These are phyloP conservation scores for Lindbergichthys nudifrons DNA, from an alignment of 2,797 vertebrate species.

Conservation along the genomic window DNA sequence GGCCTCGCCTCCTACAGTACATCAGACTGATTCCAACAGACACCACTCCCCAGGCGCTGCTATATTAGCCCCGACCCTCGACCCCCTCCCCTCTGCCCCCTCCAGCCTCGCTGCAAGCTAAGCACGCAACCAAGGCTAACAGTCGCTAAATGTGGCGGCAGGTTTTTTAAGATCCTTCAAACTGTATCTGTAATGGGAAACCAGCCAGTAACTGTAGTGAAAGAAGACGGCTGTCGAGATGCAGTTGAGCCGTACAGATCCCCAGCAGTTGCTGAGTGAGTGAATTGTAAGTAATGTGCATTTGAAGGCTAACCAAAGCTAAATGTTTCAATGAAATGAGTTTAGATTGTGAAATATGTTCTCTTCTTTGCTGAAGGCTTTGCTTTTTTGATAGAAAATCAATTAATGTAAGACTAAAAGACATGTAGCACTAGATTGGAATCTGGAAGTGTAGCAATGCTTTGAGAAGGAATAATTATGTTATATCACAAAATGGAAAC, in stretches of 20 bases:
- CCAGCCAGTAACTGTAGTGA: neutral
- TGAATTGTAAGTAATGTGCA: conserved; percentile 34
- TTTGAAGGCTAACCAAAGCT: conserved; percentile 17
- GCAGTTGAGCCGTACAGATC: conserved; percentile 19
- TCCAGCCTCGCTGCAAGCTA: conserved; percentile 22
- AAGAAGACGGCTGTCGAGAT: neutral
- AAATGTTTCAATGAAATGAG: neutral
- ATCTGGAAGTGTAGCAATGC: too few species aligned
- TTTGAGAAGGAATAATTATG: too few species aligned
- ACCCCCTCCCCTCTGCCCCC: conserved; percentile 27
- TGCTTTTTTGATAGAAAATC: neutral
- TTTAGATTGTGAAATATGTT: neutral
- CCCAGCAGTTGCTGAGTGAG: conserved; percentile 37
- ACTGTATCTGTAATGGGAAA: conserved; percentile 32
- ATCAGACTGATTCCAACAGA: conserved; percentile 74
- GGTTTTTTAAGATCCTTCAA: conserved; percentile 29
- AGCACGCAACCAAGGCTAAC: conserved; percentile 49
- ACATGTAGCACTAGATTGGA: neutral
- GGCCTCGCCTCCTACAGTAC: conserved; percentile 52
- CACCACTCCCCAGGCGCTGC: conserved; percentile 64
- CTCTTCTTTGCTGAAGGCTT: neutral
- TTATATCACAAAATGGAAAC: neutral
- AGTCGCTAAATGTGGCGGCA: conserved; percentile 44
- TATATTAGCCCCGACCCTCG: conserved; percentile 44
- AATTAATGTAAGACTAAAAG: too few species aligned